phyloP scores from a whole-genome alignment of 2,888 invertebrate genomes.

The Drosophila birchii region DNA sequence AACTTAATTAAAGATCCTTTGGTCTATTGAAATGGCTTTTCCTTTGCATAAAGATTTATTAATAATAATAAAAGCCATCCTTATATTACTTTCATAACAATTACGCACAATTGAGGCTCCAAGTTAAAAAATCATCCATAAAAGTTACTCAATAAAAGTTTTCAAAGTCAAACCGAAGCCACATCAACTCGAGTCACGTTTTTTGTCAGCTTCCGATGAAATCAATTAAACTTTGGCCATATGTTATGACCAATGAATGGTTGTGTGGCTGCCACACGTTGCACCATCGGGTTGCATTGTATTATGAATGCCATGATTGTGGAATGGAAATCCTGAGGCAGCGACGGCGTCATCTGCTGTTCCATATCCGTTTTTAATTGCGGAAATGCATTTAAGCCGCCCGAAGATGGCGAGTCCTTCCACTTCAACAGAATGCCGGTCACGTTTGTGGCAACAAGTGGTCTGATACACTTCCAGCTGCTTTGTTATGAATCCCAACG shows the following conservation, averaged over 20 bases:
- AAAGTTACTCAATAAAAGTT: constrained; percentile 8
- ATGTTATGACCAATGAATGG: not conserved
- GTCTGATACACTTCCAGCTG: constrained; percentile 21
- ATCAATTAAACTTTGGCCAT: constrained; percentile 45
- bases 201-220: constrained; percentile 26
- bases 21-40: not conserved
- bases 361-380: constrained; percentile 74
- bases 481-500: constrained; percentile 24
- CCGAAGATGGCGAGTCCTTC: constrained; percentile 3
- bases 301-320: constrained; percentile 17
- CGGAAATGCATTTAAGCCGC: constrained; percentile 66
- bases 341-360: constrained; percentile 27
- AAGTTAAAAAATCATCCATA: constrained; percentile 2
- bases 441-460: constrained; percentile 75
- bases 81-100: not conserved
- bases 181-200: constrained; percentile 26
- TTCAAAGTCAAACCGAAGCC: not conserved
- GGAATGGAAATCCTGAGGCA: constrained; percentile 3
- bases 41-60: not conserved
- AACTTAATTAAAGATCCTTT: not conserved
- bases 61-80: not conserved
- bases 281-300: constrained; percentile 28
- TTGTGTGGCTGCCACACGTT: constrained; percentile 45
- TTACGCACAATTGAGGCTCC: too few species aligned
- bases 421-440: constrained; percentile 44